A percentile compares a stretch with the other conserved stretches of the same genome.
Conservation (phyloP, 2,113 vertebrate species). For the Ibidorhyncha struthersii region DNA sequence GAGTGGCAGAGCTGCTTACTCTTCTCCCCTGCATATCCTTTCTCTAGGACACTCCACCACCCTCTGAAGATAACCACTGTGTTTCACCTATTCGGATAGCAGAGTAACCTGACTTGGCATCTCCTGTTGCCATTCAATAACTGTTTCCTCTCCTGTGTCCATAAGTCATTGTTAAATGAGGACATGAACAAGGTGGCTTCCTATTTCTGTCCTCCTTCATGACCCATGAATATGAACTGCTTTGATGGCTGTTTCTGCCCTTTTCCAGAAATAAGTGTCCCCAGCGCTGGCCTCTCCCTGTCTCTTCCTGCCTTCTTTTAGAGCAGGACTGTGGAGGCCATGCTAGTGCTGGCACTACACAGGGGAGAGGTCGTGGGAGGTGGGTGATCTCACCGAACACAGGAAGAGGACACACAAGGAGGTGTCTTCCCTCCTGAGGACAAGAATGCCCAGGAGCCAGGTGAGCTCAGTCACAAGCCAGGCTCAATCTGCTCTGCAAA, state of each 20-base stretch:
- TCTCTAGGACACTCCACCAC: neutral
- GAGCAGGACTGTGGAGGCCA: neutral
- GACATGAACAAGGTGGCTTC: neutral
- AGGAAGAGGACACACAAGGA: neutral
- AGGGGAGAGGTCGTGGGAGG: neutral
- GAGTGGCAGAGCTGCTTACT: neutral
- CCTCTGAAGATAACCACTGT: neutral
- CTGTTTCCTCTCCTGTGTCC: neutral
- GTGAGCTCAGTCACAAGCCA: neutral
- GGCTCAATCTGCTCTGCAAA: neutral
- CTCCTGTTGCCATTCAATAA: neutral
- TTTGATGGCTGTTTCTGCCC: neutral
- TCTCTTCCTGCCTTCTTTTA: neutral
- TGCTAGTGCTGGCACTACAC: neutral
- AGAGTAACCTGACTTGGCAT: neutral
- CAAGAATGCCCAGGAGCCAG: neutral
- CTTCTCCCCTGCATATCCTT: neutral
- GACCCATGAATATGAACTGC: neutral
- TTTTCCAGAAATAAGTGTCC: constrained; percentile 1
- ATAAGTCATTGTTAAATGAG: constrained; percentile 19
- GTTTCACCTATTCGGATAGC: neutral
- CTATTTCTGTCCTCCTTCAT: constrained; percentile 3
- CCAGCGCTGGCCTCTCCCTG: neutral
- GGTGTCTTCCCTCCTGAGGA: neutral
- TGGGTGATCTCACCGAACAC: neutral